These are phyloP conservation scores for Thereuonema tuberculata DNA, from an alignment of 1,140 invertebrate genomes.

Conservation along the genomic window DNA sequence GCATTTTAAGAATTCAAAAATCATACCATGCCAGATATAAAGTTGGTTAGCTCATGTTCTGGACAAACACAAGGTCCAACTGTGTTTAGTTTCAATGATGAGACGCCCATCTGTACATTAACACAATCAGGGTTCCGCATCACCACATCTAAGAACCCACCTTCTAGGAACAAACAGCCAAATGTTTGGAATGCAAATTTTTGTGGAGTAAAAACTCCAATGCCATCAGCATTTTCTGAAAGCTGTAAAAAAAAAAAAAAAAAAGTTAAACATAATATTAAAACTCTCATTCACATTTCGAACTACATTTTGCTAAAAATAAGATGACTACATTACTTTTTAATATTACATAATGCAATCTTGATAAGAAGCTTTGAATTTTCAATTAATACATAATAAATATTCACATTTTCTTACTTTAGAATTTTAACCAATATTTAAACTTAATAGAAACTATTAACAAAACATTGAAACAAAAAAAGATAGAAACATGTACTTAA, in stretches of 20 bases:
- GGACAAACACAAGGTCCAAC: constrained; percentile 2
- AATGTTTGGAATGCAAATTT: constrained; percentile 31
- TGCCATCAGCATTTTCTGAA: neutral
- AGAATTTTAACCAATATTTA: no score
- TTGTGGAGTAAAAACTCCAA: constrained; percentile 17
- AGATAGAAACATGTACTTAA: no score
- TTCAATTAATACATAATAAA: no score
- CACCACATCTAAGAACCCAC: constrained; percentile 28
- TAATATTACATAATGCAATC: no score
- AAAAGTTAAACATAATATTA: neutral
- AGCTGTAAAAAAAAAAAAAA: neutral
- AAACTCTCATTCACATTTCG: no score
- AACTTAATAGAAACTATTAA: no score
- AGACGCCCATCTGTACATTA: constrained; percentile 34
- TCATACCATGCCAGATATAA: neutral
- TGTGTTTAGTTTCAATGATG: constrained; percentile 11
- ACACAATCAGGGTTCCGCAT: constrained; percentile 28
- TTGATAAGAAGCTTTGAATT: no score
- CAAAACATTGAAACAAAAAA: no score
- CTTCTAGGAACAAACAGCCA: constrained; percentile 29
- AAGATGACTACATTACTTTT: no score
- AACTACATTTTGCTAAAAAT: no score
- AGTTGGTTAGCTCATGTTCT: neutral
- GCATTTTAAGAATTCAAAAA: neutral
- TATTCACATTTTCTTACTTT: no score